These are phyloP conservation scores for Piezodorus guildinii DNA, from an alignment of 1,140 invertebrate species.

Conservation along the genomic window DNA sequence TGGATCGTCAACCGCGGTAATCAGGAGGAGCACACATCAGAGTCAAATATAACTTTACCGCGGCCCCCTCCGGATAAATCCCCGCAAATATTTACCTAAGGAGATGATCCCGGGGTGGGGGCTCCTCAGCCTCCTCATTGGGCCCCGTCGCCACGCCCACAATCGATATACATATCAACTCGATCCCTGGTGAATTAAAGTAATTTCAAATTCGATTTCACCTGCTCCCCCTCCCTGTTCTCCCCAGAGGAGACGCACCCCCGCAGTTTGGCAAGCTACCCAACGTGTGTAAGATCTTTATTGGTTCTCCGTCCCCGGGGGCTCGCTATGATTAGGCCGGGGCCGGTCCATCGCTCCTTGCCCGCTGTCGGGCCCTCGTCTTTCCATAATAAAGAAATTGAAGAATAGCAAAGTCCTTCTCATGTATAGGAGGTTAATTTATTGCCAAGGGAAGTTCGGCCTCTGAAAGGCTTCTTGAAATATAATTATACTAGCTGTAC, in stretches of 20 bases:
- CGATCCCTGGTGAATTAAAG: slow-evolving; percentile 26
- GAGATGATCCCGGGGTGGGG: slow-evolving; percentile 5
- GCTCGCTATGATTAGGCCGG: neutral
- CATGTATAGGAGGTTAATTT: no score
- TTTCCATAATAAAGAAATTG: no score
- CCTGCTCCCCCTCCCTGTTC: slow-evolving; percentile 9
- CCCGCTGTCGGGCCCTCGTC: neutral
- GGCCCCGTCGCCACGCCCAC: neutral
- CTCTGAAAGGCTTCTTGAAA: no score
- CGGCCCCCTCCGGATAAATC: slow-evolving; percentile 4
- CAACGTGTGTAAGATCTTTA: slow-evolving; percentile 13
- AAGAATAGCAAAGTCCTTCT: no score
- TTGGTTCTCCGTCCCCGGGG: neutral
- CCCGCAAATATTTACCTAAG: slow-evolving; percentile 13
- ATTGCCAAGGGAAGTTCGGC: no score
- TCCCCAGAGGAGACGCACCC: neutral
- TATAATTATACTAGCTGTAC: no score
- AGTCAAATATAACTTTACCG: slow-evolving; percentile 15
- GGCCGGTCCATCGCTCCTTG: neutral
- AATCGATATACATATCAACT: slow-evolving; percentile 16
- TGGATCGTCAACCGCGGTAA: slow-evolving; percentile 2
- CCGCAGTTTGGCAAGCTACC: neutral
- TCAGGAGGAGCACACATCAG: slow-evolving; percentile 9
- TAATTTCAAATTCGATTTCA: slow-evolving; percentile 28
- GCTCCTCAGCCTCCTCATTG: neutral